Conservation (phyloP, 2,797 vertebrate genomes). For the Erithacus rubecula region DNA sequence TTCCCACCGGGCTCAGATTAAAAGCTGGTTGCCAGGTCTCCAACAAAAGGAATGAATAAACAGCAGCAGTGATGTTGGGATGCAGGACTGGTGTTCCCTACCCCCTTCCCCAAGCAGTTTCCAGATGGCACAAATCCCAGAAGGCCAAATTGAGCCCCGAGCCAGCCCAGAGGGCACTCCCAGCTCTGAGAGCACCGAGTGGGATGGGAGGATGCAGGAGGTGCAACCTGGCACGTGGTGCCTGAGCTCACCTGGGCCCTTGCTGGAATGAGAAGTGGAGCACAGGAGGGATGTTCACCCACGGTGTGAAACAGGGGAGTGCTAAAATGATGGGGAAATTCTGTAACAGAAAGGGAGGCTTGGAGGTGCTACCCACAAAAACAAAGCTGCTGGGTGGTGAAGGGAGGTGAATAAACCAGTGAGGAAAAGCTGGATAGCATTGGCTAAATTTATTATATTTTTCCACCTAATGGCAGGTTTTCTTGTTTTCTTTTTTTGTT, state of each 20-base stretch:
- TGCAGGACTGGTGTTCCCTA: background rate
- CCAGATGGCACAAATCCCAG: background rate
- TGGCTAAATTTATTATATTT: background rate
- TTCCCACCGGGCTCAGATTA: background rate
- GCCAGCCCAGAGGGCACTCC: background rate
- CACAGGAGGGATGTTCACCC: background rate
- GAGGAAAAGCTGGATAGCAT: background rate
- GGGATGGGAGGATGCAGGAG: background rate
- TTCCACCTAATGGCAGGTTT: background rate
- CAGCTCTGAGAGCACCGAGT: background rate
- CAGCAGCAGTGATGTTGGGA: background rate
- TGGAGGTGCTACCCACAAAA: background rate
- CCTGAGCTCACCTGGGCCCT: background rate
- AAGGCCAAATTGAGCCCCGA: background rate
- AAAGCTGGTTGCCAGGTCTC: slow-evolving; percentile 36
- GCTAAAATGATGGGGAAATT: background rate
- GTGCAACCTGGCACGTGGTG: background rate
- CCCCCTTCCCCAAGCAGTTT: background rate
- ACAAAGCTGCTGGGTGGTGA: background rate
- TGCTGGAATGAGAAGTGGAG: background rate
- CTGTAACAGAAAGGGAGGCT: background rate
- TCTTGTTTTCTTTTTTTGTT: background rate
- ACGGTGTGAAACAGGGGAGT: background rate
- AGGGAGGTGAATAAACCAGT: background rate
- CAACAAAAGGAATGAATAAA: slow-evolving; percentile 1